Base-by-base conservation (phyloP, 2,113 vertebrate species). In the Lepisosteus oculatus region DNA sequence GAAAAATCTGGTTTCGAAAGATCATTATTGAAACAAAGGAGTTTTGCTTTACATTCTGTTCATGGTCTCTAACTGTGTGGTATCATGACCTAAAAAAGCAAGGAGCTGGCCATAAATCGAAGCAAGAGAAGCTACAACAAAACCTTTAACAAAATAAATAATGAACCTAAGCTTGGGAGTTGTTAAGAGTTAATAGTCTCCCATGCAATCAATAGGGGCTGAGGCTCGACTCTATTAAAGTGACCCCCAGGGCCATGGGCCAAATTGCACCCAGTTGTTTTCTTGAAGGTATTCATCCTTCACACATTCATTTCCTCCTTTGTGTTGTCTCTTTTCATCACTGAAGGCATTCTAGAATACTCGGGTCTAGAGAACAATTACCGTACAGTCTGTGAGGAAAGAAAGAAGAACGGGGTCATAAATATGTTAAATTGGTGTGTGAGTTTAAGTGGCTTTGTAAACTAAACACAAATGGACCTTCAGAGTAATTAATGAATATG, bases 121-220 rank as follows among this genome's bases (percentile, higher is more conserved):
- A 91, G 44, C 47, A 54, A 54, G 71, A 63, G 89, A 82, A 92
- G 87, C 91, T 92, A 91, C 90, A 93, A 92, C 90, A 91, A 93
- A 92, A 91, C 90, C 93, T 93, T 92, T 91, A 94, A 92, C 85
- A 85, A 89, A 93, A 96, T 95, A 94, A 96, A 95, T 95, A 95
- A 96, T 96, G 96, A 95, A 90, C 88, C 86, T 81, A 85, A 86
- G 92, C 92, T 83, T 73, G 83, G 86, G 86, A 89, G 89, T 94
- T 95, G 95, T 94, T 92, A 93, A 95, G 94, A 97, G 95, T 97
- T 97, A 96, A 97, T 98, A 95, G 96, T 96, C 94, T 95, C 91
- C 90, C 90, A 91, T 94, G 93, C 93, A 95, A 94, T 99, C 94
- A 97, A 98, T 97, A 95, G 94, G 93, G 91, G 91, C 92, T 89